Base-by-base conservation (phyloP, 2,113 vertebrate species). In the Ia io region DNA sequence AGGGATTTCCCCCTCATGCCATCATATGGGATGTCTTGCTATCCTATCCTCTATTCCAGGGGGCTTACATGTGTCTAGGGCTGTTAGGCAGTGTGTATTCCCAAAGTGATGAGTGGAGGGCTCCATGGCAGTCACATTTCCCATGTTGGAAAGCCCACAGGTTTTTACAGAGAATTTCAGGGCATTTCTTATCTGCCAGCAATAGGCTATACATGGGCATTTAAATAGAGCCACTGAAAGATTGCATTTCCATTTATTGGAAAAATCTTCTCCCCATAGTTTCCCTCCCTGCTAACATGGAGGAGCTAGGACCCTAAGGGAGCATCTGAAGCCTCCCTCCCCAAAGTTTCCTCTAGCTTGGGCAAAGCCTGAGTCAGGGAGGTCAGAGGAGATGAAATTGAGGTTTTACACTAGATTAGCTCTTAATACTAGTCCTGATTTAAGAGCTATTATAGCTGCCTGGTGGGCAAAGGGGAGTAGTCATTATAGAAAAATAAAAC, bases 361-460 rank as follows among this genome's bases (percentile, higher is more conserved):
- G 22, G 13, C 14, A 59, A 53, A 85, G 37, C 30, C 53, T 77
- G 59, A 85, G 30, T 14, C 17, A 14, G 20, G 30, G 10, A 63
- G 17, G 18, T 71, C 7, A 89, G 2, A 71, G 74, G 40, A 28
- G 20, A 63, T n/a, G 32, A 82, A 28, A 73, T 0, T 25, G 14
- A 14, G 53, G 8, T 30, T 89, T 78, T 67, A 7, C 3, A 71
- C 8, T 74, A 73, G 23, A 69, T 99, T 98, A 28, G 51, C 23
- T 65, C 35, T 37, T 90, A 90, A 79, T 25, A 69, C 8, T 74
- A 78, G 69, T 74, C 3, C n/a, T 92, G 28, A 73, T 5, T 67
- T 7, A 30, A 93, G 35, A 84, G 16, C 17, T 91, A 40, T 69
- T 42, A 9, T 44, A 37, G 4, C 32, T 88, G 6, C 32, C 32